Evolutionary conservation across 2,888 invertebrate species (phyloP).

Genomic region (Stenichneumon culpator): DNA sequence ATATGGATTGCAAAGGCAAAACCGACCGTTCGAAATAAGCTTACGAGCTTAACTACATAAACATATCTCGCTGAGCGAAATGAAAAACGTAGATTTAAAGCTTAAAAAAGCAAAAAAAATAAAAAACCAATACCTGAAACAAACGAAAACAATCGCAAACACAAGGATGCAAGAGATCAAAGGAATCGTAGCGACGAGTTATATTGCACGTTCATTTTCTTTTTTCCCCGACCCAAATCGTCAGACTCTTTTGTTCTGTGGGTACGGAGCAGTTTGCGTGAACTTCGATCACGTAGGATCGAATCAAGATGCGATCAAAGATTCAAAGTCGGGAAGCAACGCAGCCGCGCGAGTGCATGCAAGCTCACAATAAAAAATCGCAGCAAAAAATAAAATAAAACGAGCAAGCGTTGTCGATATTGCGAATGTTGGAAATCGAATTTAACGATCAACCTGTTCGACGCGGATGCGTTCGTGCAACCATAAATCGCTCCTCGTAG

Average conservation of each 20-base stretch:
- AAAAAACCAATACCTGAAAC: background rate
- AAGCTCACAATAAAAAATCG: background rate
- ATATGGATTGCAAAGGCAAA: background rate
- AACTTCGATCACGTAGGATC: background rate
- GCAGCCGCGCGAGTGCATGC: background rate
- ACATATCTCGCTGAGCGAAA: background rate
- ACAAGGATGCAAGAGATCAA: background rate
- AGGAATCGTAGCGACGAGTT: background rate
- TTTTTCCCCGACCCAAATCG: background rate
- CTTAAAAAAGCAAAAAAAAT: background rate
- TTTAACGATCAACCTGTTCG: background rate
- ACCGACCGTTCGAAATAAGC: constrained; percentile 5
- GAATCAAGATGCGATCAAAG: too few species aligned
- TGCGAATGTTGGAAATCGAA: constrained; percentile 6
- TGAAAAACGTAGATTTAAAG: background rate
- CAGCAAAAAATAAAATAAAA: background rate
- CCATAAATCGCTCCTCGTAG: background rate
- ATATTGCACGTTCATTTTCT: background rate
- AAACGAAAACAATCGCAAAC: background rate
- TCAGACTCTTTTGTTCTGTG: background rate
- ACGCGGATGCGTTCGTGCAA: background rate
- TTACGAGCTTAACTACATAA: background rate
- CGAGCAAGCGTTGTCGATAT: constrained; percentile 9
- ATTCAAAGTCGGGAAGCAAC: background rate
- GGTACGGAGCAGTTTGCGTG: background rate